Percentiles rank a stretch among this genome's conserved stretches.
phyloP scores from a whole-genome alignment of 2,888 invertebrate genomes.

The Drosophila anomelani region DNA sequence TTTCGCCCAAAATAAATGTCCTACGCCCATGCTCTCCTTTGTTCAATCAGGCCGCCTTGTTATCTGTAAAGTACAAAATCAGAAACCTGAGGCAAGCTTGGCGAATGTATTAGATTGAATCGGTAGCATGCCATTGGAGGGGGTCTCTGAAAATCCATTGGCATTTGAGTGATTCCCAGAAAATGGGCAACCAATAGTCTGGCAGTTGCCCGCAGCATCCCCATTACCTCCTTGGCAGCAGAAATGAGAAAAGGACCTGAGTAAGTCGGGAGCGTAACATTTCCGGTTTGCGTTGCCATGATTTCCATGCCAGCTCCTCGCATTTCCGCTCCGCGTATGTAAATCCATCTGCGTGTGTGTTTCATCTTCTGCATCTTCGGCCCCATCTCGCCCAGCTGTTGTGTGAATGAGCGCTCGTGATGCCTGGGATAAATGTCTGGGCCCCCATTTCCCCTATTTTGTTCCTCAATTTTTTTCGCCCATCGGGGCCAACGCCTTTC shows the following conservation, averaged over 20 bases:
- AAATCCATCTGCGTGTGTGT: constrained; percentile 7
- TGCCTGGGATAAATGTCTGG: constrained; percentile 46
- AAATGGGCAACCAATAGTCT: constrained; percentile 28
- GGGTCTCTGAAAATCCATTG: constrained; percentile 1
- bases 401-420: constrained; percentile 41
- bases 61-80: constrained; percentile 4
- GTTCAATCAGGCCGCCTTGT: constrained; percentile 15
- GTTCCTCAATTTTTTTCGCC: constrained; percentile 7
- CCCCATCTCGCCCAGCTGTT: constrained; percentile 7
- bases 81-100: constrained; percentile 8
- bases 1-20: neutral
- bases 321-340: constrained; percentile 30
- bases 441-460: neutral
- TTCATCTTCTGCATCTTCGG: constrained; percentile 25
- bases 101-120: constrained; percentile 12
- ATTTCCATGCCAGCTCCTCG: constrained; percentile 66
- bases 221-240: constrained; percentile 40
- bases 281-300: constrained; percentile 78
- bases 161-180: constrained; percentile 4
- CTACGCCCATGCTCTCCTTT: constrained; percentile 2
- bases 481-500: constrained; percentile 43
- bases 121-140: constrained; percentile 9
- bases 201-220: constrained; percentile 14
- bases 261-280: constrained; percentile 59
- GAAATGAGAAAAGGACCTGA: constrained; percentile 33